These are phyloP conservation scores for Heliconius himera DNA, from an alignment of 1,140 invertebrate species.

Conservation along the genomic window DNA sequence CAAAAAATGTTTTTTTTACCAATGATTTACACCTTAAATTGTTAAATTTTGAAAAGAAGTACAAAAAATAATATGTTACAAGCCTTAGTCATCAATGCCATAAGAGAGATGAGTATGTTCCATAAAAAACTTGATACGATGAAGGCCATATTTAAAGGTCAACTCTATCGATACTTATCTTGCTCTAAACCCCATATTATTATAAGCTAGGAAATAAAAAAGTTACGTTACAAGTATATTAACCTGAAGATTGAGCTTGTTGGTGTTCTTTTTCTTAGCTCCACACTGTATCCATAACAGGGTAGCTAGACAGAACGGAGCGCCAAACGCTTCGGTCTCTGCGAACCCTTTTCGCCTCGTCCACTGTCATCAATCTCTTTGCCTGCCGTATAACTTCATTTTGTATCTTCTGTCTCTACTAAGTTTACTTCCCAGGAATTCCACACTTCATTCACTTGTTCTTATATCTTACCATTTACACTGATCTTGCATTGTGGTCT, in stretches of 20 bases:
- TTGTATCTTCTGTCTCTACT: too few relatives aligned
- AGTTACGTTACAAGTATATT: neutral
- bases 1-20: too few relatives aligned
- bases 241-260: neutral
- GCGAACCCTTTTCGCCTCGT: too few relatives aligned
- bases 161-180: slow-evolving; percentile 29
- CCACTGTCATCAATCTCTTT: too few relatives aligned
- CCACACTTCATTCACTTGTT: too few relatives aligned
- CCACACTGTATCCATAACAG: too few relatives aligned
- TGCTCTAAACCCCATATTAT: slow-evolving; percentile 23
- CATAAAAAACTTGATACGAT: slow-evolving; percentile 37
- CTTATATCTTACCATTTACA: too few relatives aligned
- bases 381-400: too few relatives aligned
- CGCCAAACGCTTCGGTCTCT: too few relatives aligned
- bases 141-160: slow-evolving; percentile 40
- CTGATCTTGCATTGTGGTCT: too few relatives aligned
- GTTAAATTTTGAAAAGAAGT: neutral
- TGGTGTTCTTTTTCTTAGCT: neutral
- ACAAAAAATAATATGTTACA: neutral
- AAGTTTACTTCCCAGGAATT: too few relatives aligned
- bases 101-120: slow-evolving; percentile 35
- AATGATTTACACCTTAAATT: neutral
- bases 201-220: slow-evolving; percentile 33
- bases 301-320: too few relatives aligned
- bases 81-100: slow-evolving; percentile 26